Evolutionary conservation across 2,888 invertebrate genomes (phyloP).

Genomic region (Thumatha senex): DNA sequence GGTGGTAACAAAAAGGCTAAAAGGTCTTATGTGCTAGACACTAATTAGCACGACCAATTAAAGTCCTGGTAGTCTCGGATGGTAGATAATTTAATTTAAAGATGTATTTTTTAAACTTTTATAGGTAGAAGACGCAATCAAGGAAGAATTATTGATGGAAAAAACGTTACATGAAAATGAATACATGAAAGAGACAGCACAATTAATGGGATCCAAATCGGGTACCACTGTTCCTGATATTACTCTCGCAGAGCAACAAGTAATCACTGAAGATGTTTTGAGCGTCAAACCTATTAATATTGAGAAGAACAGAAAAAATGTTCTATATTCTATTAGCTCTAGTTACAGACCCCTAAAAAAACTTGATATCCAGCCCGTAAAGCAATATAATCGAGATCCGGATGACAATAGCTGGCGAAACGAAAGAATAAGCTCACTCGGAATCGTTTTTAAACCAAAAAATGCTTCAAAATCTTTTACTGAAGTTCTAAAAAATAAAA

Average conservation of each 20-base stretch:
- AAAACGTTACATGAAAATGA: constrained; percentile 50
- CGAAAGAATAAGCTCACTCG: constrained; percentile 73
- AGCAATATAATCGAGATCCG: constrained; percentile 64
- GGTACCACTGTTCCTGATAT: neutral
- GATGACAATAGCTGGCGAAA: constrained; percentile 80
- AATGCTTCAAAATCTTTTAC: constrained; percentile 74
- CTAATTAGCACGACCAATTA: too few relatives aligned
- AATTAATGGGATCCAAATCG: neutral
- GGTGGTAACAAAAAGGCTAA: too few relatives aligned
- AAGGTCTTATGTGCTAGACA: too few relatives aligned
- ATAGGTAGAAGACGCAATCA: constrained; percentile 67
- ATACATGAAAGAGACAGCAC: neutral
- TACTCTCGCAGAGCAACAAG: constrained; percentile 5
- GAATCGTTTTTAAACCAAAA: constrained; percentile 76
- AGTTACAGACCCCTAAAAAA: constrained; percentile 74
- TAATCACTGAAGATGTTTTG: constrained; percentile 39
- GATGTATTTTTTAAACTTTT: constrained; percentile 30
- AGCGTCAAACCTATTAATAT: constrained; percentile 58
- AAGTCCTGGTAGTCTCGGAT: too few relatives aligned
- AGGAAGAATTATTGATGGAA: constrained; percentile 66
- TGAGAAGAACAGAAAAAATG: constrained; percentile 46
- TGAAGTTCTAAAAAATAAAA: constrained; percentile 73
- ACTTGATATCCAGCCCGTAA: constrained; percentile 66
- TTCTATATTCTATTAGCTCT: constrained; percentile 59
- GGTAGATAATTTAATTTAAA: neutral